Evolutionary conservation across 2,888 invertebrate genomes (phyloP).

Genomic region (Mythimna pallens): DNA sequence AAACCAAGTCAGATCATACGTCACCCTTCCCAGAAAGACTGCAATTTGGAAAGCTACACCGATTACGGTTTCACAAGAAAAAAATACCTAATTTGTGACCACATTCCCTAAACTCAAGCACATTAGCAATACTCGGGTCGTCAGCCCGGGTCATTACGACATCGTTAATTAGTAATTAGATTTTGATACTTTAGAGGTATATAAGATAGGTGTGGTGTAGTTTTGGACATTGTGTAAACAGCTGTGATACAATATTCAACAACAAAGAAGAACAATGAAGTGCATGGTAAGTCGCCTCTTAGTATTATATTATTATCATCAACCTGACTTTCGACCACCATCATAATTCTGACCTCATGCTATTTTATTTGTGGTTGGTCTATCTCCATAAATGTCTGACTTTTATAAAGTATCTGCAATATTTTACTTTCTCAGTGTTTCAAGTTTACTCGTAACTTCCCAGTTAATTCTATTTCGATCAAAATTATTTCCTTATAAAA

Average conservation of each 20-base stretch:
- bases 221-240: slow-evolving; percentile 35
- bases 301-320: neutral
- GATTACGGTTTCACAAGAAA: slow-evolving; percentile 42
- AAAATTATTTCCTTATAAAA: neutral
- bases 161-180: slow-evolving; percentile 49
- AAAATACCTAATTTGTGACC: slow-evolving; percentile 22
- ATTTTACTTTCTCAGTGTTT: neutral
- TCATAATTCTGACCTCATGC: neutral
- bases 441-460: neutral
- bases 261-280: slow-evolving; percentile 41
- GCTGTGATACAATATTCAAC: slow-evolving; percentile 33
- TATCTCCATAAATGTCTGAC: too few species aligned
- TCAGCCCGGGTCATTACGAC: slow-evolving; percentile 40
- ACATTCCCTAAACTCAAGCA: slow-evolving; percentile 42
- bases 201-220: slow-evolving; percentile 39
- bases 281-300: slow-evolving; percentile 49
- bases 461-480: neutral
- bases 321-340: neutral
- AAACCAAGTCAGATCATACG: slow-evolving; percentile 2
- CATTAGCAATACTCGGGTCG: slow-evolving; percentile 19
- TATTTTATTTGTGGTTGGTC: neutral
- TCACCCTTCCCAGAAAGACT: slow-evolving; percentile 16
- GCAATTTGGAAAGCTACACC: slow-evolving; percentile 39
- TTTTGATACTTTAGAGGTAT: slow-evolving; percentile 44
- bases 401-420: neutral